A percentile compares a stretch with the other conserved stretches of the same genome.
Conservation (phyloP, 2,113 vertebrate species). For the Colossoma macropomum region DNA sequence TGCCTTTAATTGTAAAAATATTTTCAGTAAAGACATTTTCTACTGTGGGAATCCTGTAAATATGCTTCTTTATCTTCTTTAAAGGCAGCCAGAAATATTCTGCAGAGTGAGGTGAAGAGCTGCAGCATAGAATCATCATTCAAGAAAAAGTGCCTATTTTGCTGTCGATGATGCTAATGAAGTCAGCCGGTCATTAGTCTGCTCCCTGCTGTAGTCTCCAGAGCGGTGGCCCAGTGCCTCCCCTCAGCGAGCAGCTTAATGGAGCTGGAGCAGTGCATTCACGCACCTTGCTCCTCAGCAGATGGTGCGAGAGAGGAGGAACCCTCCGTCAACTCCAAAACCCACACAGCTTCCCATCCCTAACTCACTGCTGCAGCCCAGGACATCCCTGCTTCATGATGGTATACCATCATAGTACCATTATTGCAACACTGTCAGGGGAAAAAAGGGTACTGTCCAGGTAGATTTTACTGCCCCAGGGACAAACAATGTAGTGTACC, state of each 20-base stretch:
- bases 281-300: slow-evolving; percentile 42
- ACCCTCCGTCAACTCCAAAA: slow-evolving; percentile 6
- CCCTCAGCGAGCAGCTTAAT: slow-evolving; percentile 53
- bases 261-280: slow-evolving; percentile 33
- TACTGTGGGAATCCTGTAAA: too few relatives aligned
- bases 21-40: too few relatives aligned
- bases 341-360: slow-evolving; percentile 12
- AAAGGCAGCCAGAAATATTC: too few relatives aligned
- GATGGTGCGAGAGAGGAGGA: slow-evolving; percentile 44
- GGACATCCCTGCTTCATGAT: not conserved
- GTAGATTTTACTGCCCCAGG: too few relatives aligned
- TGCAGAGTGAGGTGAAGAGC: not conserved
- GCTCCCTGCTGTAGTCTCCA: slow-evolving; percentile 38
- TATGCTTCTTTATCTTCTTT: too few relatives aligned
- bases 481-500: too few relatives aligned
- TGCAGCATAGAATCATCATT: not conserved
- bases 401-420: not conserved
- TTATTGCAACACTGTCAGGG: not conserved
- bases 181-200: slow-evolving; percentile 47
- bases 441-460: not conserved
- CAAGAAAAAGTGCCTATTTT: slow-evolving; percentile 27
- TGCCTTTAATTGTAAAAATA: too few relatives aligned
- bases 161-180: slow-evolving; percentile 41
- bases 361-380: not conserved
- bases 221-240: slow-evolving; percentile 28